A percentile compares a stretch with the other conserved stretches of the same genome.
phyloP scores from a whole-genome alignment of 2,113 vertebrate species.

The Limnothrissa miodon region DNA sequence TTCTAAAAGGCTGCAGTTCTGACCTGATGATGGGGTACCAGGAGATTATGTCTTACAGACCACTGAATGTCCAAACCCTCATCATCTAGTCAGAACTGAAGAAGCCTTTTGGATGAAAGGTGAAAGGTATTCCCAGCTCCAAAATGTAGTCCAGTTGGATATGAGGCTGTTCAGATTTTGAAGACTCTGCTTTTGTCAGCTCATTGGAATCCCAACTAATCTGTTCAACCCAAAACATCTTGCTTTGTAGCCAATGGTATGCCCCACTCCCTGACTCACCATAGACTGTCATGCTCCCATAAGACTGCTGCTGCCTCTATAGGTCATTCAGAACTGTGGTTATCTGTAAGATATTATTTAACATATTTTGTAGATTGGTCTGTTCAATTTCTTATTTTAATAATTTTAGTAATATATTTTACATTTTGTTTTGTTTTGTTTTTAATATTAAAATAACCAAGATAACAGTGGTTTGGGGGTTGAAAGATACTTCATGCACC shows the following conservation, averaged over 20 bases:
- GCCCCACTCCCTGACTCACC: not conserved
- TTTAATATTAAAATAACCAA: not conserved
- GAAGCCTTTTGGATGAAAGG: too few relatives aligned
- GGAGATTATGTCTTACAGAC: too few relatives aligned
- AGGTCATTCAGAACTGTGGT: not conserved
- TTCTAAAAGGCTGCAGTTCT: too few relatives aligned
- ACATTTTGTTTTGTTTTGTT: constrained; percentile 25
- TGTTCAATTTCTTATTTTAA: constrained; percentile 28
- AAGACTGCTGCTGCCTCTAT: not conserved
- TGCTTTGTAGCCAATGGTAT: not conserved
- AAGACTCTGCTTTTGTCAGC: not conserved
- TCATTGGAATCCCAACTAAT: too few relatives aligned
- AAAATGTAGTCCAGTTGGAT: too few relatives aligned
- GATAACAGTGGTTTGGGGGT: not conserved
- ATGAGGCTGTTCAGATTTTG: not conserved
- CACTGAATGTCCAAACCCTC: too few relatives aligned
- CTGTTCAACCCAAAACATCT: not conserved
- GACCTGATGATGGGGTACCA: too few relatives aligned
- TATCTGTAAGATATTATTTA: constrained; percentile 1
- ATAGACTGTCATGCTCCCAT: not conserved
- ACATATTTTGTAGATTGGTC: constrained; percentile 9
- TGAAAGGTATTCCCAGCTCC: too few relatives aligned
- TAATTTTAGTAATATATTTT: constrained; percentile 9
- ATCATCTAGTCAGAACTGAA: too few relatives aligned
- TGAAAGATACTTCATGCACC: constrained; percentile 39